Base-by-base conservation (phyloP, 2,113 vertebrate species). In the Callospermophilus lateralis region DNA sequence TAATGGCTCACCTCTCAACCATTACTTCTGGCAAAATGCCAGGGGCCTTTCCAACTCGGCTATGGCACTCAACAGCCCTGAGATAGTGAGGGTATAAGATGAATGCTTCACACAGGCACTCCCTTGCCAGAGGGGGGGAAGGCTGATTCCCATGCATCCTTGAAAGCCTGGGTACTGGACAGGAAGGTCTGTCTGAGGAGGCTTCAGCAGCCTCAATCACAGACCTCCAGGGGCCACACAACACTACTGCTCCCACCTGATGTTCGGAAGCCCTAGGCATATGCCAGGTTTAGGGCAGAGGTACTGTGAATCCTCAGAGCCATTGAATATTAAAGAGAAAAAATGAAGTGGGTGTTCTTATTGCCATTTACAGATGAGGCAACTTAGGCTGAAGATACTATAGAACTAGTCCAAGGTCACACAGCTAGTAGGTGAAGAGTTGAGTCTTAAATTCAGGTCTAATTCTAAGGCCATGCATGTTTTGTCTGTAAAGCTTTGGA, bases 201-300 rank as follows among this genome's bases (percentile, higher is more conserved):
- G 17, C 61, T 16, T 74, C 32, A n/a, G 51, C 20, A 32, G 53
- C 48, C 58, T 68, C 34, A n/a, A 3, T 22, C 45, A 39, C 6
- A 70, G 53, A 4, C 48, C 32, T 2, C 12, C 13, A 9, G 0
- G 15, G 26, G 28, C 37, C 22, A 24, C 26, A 7, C 0, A 17
- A 19, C 5, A 1, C 5, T 22, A 4, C 3, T 4, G 11, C 2
- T 65, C 32, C 63, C 15, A 28, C n/a, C 34, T 70, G 92, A 76
- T 32, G 7, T 0, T 19, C 32, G 7, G 2, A 12, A 48, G 55
- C 0, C 17, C 12, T 1, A 6, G 39, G 8, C 1, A 3, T 0
- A 37, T 0, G 4, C 12, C 24, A 28, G n/a, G 19, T 55, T 77
- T 39, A 3, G 39, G 3, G 32, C 1, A 32, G n/a, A 37, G 20